phyloP scores from a whole-genome alignment of 2,113 vertebrate genomes.

The Alouatta palliata region DNA sequence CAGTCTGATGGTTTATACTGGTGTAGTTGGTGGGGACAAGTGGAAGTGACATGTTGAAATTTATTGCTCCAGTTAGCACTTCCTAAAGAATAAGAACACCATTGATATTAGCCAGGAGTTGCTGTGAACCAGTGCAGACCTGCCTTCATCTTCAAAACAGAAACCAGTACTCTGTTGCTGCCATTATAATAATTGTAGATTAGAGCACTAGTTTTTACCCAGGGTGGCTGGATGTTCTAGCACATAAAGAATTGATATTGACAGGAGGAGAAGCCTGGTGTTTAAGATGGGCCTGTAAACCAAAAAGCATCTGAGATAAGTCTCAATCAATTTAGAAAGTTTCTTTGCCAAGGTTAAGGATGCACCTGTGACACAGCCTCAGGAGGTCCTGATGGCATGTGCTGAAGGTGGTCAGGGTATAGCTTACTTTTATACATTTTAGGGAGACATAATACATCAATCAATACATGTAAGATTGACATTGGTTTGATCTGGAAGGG shows the following conservation, averaged over 20 bases:
- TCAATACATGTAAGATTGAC: too few species aligned
- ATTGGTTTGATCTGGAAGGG: too few species aligned
- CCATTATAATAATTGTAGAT: conserved; percentile 6
- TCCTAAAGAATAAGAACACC: background rate
- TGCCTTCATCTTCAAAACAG: background rate
- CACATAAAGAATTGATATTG: background rate
- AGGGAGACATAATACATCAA: too few species aligned
- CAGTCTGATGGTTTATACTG: conserved; percentile 12
- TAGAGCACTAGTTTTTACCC: background rate
- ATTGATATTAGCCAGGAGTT: background rate
- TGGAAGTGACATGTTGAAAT: background rate
- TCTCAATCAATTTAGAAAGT: too few species aligned
- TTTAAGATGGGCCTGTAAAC: background rate
- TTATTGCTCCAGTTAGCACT: conserved; percentile 11
- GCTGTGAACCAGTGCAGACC: conserved; percentile 8
- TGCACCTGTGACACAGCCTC: too few species aligned
- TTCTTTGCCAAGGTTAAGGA: too few species aligned
- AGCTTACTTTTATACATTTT: too few species aligned
- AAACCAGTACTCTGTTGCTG: background rate
- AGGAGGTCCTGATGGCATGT: too few species aligned
- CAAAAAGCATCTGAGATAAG: too few species aligned
- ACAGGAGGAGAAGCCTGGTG: background rate
- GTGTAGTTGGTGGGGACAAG: background rate
- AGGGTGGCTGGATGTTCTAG: background rate
- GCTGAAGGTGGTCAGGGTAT: too few species aligned